These are phyloP conservation scores for Aradophagus sp. DNA, from an alignment of 1,140 invertebrate genomes.

Conservation along the genomic window DNA sequence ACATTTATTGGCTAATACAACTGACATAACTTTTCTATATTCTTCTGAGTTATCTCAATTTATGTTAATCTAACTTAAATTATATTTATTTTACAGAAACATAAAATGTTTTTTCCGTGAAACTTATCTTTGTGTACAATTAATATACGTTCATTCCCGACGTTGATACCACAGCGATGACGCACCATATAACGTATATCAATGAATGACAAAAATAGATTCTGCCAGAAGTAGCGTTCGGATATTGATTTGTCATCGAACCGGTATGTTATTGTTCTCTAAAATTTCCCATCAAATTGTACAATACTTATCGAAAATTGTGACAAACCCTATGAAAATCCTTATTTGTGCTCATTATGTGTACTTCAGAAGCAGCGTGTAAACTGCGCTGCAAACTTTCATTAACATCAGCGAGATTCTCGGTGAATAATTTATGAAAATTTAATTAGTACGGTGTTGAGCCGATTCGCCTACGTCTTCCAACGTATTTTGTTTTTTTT, in stretches of 20 bases:
- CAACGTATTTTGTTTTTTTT: too few relatives aligned
- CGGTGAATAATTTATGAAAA: constrained; percentile 40
- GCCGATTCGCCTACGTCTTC: constrained; percentile 30
- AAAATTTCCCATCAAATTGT: not conserved
- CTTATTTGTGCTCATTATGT: constrained; percentile 13
- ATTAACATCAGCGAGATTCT: constrained; percentile 21
- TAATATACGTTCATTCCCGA: too few relatives aligned
- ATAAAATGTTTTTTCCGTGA: too few relatives aligned
- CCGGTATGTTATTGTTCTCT: constrained; percentile 27
- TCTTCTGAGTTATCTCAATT: too few relatives aligned
- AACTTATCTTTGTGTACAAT: too few relatives aligned
- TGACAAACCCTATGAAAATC: constrained; percentile 20
- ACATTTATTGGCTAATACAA: too few relatives aligned
- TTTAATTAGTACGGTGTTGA: constrained; percentile 37
- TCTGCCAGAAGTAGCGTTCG: too few relatives aligned
- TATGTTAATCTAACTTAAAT: too few relatives aligned
- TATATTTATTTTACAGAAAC: too few relatives aligned
- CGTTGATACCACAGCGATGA: constrained; percentile 68
- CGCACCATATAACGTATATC: constrained; percentile 47
- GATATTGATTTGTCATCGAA: constrained; percentile 9
- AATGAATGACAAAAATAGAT: constrained; percentile 38
- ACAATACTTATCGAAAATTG: constrained; percentile 1
- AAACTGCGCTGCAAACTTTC: constrained; percentile 26
- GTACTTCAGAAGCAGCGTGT: constrained; percentile 3
- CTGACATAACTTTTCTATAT: too few relatives aligned